Percentiles rank a stretch among this genome's conserved stretches.
phyloP scores from a whole-genome alignment of 2,113 vertebrate species.

The Mystacornis crossleyi region DNA sequence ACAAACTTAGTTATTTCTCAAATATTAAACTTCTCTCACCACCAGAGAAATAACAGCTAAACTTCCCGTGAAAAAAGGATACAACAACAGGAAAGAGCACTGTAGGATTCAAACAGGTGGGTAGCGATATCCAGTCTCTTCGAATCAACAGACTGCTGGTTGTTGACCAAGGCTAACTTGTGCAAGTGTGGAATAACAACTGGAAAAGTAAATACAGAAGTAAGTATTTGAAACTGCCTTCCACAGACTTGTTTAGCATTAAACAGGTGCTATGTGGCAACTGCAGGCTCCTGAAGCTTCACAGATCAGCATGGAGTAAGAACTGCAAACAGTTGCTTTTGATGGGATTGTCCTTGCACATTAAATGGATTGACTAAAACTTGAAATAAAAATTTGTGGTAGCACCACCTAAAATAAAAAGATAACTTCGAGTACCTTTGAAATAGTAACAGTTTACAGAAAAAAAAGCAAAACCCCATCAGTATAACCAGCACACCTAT shows the following conservation, averaged over 20 bases:
- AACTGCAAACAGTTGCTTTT: not conserved
- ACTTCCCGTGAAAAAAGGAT: conserved; percentile 78
- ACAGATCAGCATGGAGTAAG: not conserved
- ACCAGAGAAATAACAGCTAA: not conserved
- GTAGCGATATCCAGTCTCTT: conserved; percentile 95
- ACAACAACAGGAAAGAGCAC: conserved; percentile 99
- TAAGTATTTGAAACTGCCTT: not conserved
- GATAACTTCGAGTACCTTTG: not conserved
- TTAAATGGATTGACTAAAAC: not conserved
- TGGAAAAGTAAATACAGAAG: conserved; percentile 59
- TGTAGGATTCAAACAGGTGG: conserved; percentile 97
- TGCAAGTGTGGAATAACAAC: conserved; percentile 98
- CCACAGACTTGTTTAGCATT: not conserved
- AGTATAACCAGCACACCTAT: not conserved
- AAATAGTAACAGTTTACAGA: not conserved
- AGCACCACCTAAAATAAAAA: not conserved
- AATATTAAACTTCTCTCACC: not conserved
- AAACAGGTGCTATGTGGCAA: not conserved
- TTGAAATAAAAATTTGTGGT: not conserved
- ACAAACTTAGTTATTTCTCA: not conserved
- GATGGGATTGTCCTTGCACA: not conserved
- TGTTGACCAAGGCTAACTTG: conserved; percentile 94
- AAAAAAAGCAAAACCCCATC: not conserved
- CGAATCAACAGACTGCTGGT: conserved; percentile 89
- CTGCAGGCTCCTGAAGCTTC: not conserved